These are phyloP conservation scores for Tortrix viridana DNA, from an alignment of 2,888 invertebrate species.

Conservation along the genomic window DNA sequence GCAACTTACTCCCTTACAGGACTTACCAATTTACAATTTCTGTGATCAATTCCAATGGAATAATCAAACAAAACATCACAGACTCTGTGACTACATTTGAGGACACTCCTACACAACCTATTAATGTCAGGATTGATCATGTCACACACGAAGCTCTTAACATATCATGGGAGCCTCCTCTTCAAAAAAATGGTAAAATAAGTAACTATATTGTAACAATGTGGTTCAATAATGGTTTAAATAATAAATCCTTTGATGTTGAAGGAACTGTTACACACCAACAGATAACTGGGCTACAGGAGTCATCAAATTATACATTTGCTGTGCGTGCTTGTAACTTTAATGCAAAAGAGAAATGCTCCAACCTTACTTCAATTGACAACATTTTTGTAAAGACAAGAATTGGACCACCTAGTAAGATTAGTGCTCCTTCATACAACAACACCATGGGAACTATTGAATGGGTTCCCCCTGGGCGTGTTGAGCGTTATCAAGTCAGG, in stretches of 20 bases:
- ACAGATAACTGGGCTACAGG: constrained; percentile 65
- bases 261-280: constrained; percentile 13
- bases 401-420: constrained; percentile 84
- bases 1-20: constrained; percentile 88
- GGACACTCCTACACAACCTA: constrained; percentile 85
- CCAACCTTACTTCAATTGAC: constrained; percentile 75
- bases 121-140: constrained; percentile 82
- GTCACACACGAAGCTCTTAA: constrained; percentile 86
- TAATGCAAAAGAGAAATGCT: constrained; percentile 84
- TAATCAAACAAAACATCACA: constrained; percentile 78
- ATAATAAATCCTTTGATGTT: constrained; percentile 2
- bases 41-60: constrained; percentile 78
- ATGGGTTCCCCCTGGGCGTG: constrained; percentile 84
- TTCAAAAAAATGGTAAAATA: constrained; percentile 89
- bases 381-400: constrained; percentile 82
- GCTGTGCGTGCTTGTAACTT: constrained; percentile 88
- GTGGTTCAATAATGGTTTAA: constrained; percentile 3
- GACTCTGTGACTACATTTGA: constrained; percentile 88
- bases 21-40: constrained; percentile 89
- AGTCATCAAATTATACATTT: constrained; percentile 88
- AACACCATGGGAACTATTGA: constrained; percentile 61
- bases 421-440: constrained; percentile 60
- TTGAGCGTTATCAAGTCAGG: constrained; percentile 84
- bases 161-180: constrained; percentile 88
- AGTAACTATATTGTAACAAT: constrained; percentile 85